phyloP scores from a whole-genome alignment of 1,140 invertebrate genomes.

The Agrypnia vestita region DNA sequence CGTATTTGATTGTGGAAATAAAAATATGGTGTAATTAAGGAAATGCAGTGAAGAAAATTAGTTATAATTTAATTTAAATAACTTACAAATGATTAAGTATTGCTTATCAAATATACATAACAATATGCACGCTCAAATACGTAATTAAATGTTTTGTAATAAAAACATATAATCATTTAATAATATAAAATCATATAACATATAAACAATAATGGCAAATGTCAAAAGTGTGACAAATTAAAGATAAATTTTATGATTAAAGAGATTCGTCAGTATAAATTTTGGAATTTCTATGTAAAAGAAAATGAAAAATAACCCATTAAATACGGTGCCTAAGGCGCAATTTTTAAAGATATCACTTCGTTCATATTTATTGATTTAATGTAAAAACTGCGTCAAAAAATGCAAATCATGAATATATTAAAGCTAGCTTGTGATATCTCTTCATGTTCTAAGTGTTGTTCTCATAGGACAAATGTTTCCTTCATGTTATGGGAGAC shows the following conservation, averaged over 20 bases:
- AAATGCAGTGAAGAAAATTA: constrained; percentile 48
- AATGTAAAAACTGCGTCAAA: too few species aligned
- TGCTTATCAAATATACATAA: constrained; percentile 56
- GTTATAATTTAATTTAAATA: constrained; percentile 61
- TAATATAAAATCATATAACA: constrained; percentile 28
- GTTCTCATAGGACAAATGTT: too few species aligned
- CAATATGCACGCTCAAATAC: constrained; percentile 28
- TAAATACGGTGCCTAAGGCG: too few species aligned
- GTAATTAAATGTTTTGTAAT: constrained; percentile 31
- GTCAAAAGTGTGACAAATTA: constrained; percentile 11
- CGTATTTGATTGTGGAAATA: too few species aligned
- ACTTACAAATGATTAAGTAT: constrained; percentile 56
- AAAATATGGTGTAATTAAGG: neutral
- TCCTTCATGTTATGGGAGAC: too few species aligned
- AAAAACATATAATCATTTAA: constrained; percentile 35
- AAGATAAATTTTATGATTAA: neutral
- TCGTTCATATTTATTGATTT: too few species aligned
- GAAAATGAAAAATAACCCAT: too few species aligned
- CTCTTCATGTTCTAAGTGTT: too few species aligned
- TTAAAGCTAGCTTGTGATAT: too few species aligned
- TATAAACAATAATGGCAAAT: constrained; percentile 48
- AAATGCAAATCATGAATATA: too few species aligned
- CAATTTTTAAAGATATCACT: too few species aligned
- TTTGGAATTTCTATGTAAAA: too few species aligned
- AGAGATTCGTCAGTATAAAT: constrained; percentile 1